Conservation (phyloP, 2,113 vertebrate species). For the Grammomys surdaster region DNA sequence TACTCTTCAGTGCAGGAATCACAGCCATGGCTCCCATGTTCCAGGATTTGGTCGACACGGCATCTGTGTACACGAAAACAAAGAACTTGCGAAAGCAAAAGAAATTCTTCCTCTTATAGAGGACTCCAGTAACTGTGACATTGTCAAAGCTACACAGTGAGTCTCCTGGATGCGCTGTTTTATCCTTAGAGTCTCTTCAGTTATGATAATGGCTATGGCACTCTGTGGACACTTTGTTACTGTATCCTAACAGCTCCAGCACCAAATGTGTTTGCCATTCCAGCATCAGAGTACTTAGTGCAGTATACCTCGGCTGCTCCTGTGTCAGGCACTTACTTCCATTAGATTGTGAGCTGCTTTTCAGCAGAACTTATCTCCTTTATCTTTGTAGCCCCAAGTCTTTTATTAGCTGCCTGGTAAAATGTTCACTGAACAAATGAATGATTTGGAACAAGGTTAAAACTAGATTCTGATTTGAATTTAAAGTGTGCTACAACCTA, state of each 20-base stretch:
- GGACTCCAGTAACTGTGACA: constrained; percentile 94
- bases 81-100: constrained; percentile 86
- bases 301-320: background rate
- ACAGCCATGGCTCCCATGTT: constrained; percentile 88
- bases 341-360: background rate
- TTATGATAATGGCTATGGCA: background rate
- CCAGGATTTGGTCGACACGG: constrained; percentile 75
- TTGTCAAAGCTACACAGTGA: constrained; percentile 97
- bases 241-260: background rate
- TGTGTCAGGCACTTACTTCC: background rate
- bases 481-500: constrained; percentile 25
- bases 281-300: background rate
- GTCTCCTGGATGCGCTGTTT: constrained; percentile 72
- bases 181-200: background rate
- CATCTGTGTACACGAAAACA: constrained; percentile 51
- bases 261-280: background rate
- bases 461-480: constrained; percentile 16
- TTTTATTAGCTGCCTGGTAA: background rate
- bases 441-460: constrained; percentile 38
- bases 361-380: background rate
- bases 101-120: constrained; percentile 88
- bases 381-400: background rate
- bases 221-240: background rate
- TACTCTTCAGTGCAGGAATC: constrained; percentile 85
- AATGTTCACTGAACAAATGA: constrained; percentile 51